Evolutionary conservation across 2,797 vertebrate species (phyloP).

Genomic region (Sebastes cheni): DNA sequence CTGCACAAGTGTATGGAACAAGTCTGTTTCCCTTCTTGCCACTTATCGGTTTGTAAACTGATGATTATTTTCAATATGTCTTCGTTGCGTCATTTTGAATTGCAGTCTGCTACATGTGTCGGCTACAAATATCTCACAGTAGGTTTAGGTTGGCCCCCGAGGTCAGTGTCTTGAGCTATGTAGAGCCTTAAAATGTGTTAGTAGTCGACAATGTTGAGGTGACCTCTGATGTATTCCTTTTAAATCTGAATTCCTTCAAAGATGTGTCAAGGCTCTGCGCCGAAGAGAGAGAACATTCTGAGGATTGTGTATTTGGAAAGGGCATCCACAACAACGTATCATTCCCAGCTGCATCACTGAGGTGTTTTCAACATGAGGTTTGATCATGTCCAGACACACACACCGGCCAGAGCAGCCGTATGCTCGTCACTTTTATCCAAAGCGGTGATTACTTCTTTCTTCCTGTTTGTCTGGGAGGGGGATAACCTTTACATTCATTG

Average conservation of each 20-base stretch:
- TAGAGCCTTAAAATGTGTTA: too few species aligned
- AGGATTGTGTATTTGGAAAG: background rate
- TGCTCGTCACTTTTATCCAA: conserved; percentile 1
- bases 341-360: background rate
- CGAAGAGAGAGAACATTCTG: background rate
- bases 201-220: too few species aligned
- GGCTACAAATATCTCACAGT: background rate
- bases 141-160: background rate
- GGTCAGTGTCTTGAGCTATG: background rate
- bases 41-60: background rate
- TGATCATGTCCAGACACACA: background rate
- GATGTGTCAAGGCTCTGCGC: background rate
- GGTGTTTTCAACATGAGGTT: background rate
- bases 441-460: conserved; percentile 18
- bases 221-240: background rate
- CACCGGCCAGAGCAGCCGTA: background rate
- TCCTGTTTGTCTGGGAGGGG: conserved; percentile 40
- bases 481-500: conserved; percentile 69
- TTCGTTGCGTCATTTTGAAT: background rate
- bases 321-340: background rate
- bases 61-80: background rate
- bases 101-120: background rate
- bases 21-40: background rate
- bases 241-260: background rate
- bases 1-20: background rate